Conservation (phyloP, 1,140 invertebrate species). For the Ruditapes philippinarum region DNA sequence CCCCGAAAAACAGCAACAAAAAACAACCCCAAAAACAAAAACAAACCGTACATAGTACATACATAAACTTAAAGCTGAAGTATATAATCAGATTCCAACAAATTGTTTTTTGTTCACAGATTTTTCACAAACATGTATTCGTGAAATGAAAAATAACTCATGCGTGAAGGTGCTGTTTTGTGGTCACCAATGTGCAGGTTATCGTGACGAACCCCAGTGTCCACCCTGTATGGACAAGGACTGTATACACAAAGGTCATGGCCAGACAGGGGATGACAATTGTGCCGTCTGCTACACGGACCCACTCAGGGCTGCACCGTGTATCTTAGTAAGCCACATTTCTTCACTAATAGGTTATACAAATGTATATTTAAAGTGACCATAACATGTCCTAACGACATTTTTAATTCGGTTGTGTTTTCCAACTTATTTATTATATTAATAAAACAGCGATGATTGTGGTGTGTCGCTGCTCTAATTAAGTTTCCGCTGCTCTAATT, state of each 20-base stretch:
- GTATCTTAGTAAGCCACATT: constrained; percentile 29
- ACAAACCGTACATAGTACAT: too few relatives aligned
- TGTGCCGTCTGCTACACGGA: constrained; percentile 58
- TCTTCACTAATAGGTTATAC: background rate
- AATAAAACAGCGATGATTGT: too few relatives aligned
- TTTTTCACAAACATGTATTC: background rate
- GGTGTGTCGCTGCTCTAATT: too few relatives aligned
- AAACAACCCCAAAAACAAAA: too few relatives aligned
- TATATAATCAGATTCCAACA: too few relatives aligned
- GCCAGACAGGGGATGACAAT: constrained; percentile 24
- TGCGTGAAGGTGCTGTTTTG: constrained; percentile 40
- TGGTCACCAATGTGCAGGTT: constrained; percentile 51
- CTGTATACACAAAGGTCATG: background rate
- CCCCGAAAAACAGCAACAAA: too few relatives aligned
- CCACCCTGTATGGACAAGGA: constrained; percentile 35
- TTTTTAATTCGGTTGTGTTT: too few relatives aligned
- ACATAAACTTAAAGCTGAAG: too few relatives aligned
- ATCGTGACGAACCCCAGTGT: constrained; percentile 45
- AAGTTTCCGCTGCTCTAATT: too few relatives aligned
- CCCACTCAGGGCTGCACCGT: constrained; percentile 21
- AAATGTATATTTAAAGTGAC: background rate
- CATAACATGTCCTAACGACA: background rate
- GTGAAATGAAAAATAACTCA: background rate
- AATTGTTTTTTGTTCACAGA: too few relatives aligned
- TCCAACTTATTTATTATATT: too few relatives aligned